These are phyloP conservation scores for Lutjanus argentimaculatus DNA, from an alignment of 2,797 vertebrate species.

Conservation along the genomic window DNA sequence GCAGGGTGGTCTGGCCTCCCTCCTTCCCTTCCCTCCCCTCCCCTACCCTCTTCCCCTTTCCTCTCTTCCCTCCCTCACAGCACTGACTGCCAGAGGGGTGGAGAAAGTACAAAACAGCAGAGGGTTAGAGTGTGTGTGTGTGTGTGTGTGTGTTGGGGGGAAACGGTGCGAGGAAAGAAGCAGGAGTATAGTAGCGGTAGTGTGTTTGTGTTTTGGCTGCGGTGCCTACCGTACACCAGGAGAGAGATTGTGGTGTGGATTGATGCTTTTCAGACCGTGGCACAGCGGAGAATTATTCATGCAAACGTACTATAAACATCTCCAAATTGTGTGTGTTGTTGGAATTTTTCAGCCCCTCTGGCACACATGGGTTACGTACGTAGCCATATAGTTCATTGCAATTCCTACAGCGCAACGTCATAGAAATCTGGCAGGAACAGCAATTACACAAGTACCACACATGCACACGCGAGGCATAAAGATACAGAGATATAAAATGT, in stretches of 20 bases:
- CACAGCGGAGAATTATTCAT: constrained; percentile 47
- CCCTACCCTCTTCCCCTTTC: constrained; percentile 73
- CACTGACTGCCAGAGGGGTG: constrained; percentile 82
- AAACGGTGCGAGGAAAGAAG: constrained; percentile 63
- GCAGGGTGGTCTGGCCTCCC: constrained; percentile 95
- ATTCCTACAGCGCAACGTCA: constrained; percentile 76
- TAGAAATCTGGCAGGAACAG: constrained; percentile 64
- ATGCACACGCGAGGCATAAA: constrained; percentile 60
- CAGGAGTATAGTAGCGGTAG: constrained; percentile 88
- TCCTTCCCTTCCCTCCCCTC: constrained; percentile 65
- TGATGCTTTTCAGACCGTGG: constrained; percentile 79
- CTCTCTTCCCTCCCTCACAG: constrained; percentile 79
- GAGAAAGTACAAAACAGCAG: constrained; percentile 82
- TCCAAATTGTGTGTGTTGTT: constrained; percentile 37
- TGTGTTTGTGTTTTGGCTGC: constrained; percentile 90
- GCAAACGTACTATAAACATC: constrained; percentile 57
- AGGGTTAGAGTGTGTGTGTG: constrained; percentile 51
- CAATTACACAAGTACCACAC: constrained; percentile 67
- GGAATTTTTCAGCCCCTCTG: constrained; percentile 54
- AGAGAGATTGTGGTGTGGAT: constrained; percentile 80
- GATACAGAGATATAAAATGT: constrained; percentile 67
- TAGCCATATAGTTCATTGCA: constrained; percentile 70
- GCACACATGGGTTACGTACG: constrained; percentile 66
- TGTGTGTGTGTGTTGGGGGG: constrained; percentile 50
- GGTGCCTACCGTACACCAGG: constrained; percentile 73